Evolutionary conservation across 2,888 invertebrate genomes (phyloP).

Genomic region (Volucella inanis): DNA sequence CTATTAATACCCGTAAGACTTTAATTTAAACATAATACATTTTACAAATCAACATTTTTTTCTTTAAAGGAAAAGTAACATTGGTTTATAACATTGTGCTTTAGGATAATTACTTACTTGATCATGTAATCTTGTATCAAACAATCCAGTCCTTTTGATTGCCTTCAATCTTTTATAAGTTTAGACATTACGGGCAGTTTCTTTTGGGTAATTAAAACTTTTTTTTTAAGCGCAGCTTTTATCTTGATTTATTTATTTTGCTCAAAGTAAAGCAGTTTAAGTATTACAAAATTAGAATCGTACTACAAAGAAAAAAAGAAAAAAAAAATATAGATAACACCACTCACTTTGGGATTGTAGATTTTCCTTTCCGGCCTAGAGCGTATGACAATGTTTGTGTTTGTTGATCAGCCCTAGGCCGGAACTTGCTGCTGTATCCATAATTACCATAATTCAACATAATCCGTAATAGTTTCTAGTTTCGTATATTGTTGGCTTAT

Average conservation of each 20-base stretch:
- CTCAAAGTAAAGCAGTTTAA: conserved; percentile 42
- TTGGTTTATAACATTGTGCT: too few species aligned
- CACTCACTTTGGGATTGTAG: conserved; percentile 17
- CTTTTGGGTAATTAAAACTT: neutral
- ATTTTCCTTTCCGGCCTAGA: conserved; percentile 54
- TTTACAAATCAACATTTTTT: too few species aligned
- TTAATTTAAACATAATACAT: too few species aligned
- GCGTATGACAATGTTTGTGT: conserved; percentile 8
- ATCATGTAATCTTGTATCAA: neutral
- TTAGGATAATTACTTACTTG: neutral
- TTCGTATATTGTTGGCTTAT: conserved; percentile 37
- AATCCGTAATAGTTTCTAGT: conserved; percentile 25
- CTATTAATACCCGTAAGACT: too few species aligned
- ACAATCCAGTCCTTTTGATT: too few species aligned
- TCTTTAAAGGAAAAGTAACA: too few species aligned
- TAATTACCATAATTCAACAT: conserved; percentile 51
- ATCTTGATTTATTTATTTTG: conserved; percentile 50
- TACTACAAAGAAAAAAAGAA: conserved; percentile 34
- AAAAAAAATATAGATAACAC: conserved; percentile 42
- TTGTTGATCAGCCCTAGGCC: conserved; percentile 54
- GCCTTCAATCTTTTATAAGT: too few species aligned
- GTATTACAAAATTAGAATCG: conserved; percentile 29
- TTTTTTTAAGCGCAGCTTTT: conserved; percentile 51
- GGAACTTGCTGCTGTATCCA: conserved; percentile 33
- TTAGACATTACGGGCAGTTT: too few species aligned